Percentiles rank a stretch among this genome's conserved stretches.
Evolutionary conservation across 2,113 vertebrate species (phyloP).

Genomic region (Aviceda subcristata): DNA sequence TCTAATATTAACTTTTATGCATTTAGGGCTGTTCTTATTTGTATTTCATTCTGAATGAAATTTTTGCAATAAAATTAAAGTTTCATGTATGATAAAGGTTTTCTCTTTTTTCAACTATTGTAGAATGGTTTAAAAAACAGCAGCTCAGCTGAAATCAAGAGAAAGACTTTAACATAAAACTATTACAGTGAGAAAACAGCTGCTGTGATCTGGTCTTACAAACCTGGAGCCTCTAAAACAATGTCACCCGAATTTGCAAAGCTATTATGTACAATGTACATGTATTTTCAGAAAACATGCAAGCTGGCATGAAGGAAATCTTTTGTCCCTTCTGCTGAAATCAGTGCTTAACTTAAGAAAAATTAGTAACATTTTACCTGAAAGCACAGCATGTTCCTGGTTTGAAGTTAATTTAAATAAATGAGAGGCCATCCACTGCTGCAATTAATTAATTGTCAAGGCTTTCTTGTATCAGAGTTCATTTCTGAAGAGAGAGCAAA

Average conservation of each 20-base stretch:
- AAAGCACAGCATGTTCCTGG: background rate
- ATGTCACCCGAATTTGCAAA: background rate
- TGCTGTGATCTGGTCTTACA: background rate
- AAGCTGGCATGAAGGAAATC: background rate
- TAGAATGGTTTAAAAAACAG: background rate
- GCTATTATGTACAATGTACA: background rate
- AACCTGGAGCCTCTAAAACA: background rate
- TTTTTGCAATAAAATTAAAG: background rate
- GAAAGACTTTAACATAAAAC: background rate
- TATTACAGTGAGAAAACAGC: background rate
- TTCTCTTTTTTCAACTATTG: background rate
- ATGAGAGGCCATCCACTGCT: background rate
- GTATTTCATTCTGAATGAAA: background rate
- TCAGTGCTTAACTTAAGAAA: background rate
- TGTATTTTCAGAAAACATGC: background rate
- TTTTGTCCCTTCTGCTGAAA: background rate
- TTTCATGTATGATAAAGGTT: background rate
- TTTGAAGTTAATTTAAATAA: conserved; percentile 2
- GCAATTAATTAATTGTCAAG: background rate
- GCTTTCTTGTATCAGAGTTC: background rate
- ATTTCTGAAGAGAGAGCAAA: background rate
- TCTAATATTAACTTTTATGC: background rate
- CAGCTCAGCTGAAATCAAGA: background rate
- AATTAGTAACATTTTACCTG: background rate
- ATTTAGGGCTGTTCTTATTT: background rate